Evolutionary conservation across 2,113 vertebrate genomes (phyloP).

Genomic region (Heterochromis multidens): DNA sequence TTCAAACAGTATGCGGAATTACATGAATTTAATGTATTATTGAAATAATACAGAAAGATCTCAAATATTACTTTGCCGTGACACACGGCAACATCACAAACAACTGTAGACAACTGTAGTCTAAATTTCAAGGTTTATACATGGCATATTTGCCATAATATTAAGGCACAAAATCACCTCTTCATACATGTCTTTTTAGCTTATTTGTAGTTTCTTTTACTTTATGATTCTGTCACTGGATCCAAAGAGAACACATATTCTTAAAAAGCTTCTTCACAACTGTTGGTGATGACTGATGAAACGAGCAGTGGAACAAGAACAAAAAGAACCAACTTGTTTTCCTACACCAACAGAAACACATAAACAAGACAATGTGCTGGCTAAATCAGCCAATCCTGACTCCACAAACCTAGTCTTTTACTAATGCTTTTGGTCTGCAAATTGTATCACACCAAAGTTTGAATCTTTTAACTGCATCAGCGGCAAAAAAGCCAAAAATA

Average conservation of each 20-base stretch:
- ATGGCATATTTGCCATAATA: neutral
- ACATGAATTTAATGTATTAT: neutral
- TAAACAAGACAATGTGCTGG: neutral
- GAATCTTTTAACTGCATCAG: neutral
- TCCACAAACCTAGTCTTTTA: constrained; percentile 50
- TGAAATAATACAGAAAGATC: neutral
- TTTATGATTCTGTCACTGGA: neutral
- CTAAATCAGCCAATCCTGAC: neutral
- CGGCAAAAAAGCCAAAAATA: neutral
- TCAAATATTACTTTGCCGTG: neutral
- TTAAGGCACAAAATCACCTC: fast-evolving
- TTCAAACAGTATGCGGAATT: neutral
- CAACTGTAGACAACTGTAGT: neutral
- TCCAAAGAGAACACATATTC: neutral
- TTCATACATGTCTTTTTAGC: neutral
- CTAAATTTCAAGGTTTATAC: neutral
- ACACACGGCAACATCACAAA: neutral
- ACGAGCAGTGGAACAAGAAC: neutral
- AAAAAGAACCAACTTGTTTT: neutral
- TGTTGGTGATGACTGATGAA: neutral
- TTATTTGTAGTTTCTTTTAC: neutral
- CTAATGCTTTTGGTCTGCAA: constrained; percentile 39
- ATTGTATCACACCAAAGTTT: neutral
- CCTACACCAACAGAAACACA: neutral
- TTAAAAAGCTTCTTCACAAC: constrained; percentile 8